A percentile compares a stretch with the other conserved stretches of the same genome.
These are phyloP conservation scores for Uria lomvia DNA, from an alignment of 2,113 vertebrate species.

Conservation along the genomic window DNA sequence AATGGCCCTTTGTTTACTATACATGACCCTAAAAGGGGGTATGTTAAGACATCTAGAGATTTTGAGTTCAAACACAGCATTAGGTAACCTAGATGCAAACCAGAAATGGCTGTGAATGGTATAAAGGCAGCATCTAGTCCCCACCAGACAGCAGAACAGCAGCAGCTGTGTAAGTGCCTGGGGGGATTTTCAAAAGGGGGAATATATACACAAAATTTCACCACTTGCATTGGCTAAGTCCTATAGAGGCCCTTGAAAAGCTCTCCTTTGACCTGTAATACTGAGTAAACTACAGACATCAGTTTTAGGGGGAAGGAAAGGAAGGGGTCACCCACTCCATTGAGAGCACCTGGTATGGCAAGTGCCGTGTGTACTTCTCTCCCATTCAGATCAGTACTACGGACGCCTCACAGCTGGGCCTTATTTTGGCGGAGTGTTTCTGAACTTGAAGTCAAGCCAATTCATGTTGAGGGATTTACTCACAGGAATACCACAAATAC, in stretches of 20 bases:
- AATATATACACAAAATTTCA: neutral
- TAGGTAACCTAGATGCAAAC: neutral
- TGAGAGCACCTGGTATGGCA: neutral
- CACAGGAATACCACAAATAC: neutral
- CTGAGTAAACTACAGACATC: neutral
- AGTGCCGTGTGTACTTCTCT: neutral
- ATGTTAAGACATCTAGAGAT: neutral
- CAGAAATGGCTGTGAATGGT: neutral
- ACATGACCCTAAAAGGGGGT: neutral
- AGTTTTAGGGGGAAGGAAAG: neutral
- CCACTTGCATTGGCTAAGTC: neutral
- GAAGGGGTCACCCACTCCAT: rapidly evolving
- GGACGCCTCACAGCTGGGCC: neutral
- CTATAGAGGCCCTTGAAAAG: neutral
- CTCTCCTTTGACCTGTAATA: neutral
- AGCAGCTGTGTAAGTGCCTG: neutral
- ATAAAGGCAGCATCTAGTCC: neutral
- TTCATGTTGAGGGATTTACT: neutral
- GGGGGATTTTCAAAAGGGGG: neutral
- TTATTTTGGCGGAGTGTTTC: neutral
- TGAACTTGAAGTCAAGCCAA: neutral
- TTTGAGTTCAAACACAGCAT: neutral
- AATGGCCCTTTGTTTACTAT: neutral
- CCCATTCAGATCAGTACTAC: neutral
- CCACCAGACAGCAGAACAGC: neutral